phyloP scores from a whole-genome alignment of 1,140 invertebrate genomes.

The Trypoxylus dichotomus region DNA sequence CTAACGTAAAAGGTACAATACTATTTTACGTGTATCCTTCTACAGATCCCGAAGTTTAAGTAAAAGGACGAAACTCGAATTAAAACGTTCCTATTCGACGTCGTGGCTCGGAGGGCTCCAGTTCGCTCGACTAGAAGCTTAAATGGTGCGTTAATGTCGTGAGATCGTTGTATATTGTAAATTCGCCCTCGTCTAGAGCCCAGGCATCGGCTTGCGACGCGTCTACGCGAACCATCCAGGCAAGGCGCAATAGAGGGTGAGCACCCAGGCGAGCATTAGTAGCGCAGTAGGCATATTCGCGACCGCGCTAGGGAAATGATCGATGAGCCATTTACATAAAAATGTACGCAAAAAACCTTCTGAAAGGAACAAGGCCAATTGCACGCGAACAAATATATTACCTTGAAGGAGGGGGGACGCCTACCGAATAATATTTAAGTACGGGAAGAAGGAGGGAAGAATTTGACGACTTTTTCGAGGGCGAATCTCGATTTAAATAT shows the following conservation, averaged over 20 bases:
- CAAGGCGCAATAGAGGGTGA: neutral
- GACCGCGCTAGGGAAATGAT: neutral
- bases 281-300: neutral
- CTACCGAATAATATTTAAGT: neutral
- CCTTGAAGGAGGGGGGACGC: neutral
- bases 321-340: slow-evolving; percentile 2
- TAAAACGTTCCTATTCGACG: neutral
- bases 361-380: slow-evolving; percentile 2
- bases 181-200: neutral
- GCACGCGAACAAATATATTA: slow-evolving; percentile 2
- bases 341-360: neutral
- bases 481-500: too few relatives aligned
- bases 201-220: neutral
- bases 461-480: too few relatives aligned
- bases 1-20: too few relatives aligned
- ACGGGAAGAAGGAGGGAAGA: neutral
- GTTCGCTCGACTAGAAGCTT: neutral
- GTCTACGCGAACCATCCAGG: neutral
- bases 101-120: neutral
- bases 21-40: too few relatives aligned
- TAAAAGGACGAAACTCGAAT: too few relatives aligned
- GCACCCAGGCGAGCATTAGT: neutral
- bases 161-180: neutral
- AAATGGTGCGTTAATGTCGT: neutral
- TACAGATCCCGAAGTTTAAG: too few relatives aligned